Conservation (phyloP, 2,888 invertebrate genomes). For the Nebria salina region DNA sequence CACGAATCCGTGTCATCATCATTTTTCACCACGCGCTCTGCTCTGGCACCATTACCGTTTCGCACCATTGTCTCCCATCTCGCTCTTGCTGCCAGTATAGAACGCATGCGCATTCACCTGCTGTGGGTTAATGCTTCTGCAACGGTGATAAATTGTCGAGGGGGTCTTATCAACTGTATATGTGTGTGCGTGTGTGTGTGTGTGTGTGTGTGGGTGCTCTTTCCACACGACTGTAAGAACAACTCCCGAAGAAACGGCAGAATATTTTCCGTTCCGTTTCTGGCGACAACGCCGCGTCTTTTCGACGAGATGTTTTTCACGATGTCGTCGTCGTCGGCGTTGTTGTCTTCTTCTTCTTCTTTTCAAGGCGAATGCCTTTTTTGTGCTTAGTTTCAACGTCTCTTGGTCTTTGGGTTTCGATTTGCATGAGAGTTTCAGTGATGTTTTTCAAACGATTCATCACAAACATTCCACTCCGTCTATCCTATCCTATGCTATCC, state of each 20-base stretch:
- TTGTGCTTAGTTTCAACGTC: constrained; percentile 43
- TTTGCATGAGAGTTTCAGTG: constrained; percentile 41
- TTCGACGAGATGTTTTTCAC: constrained; percentile 34
- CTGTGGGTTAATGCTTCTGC: constrained; percentile 62
- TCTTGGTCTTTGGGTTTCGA: constrained; percentile 27
- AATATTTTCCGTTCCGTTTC: constrained; percentile 48
- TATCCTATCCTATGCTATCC: not conserved
- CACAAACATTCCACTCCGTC: constrained; percentile 31
- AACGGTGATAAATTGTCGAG: constrained; percentile 62
- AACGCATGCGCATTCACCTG: constrained; percentile 56
- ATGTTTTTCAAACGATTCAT: constrained; percentile 42
- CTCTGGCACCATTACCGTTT: constrained; percentile 60
- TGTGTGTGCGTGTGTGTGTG: not conserved
- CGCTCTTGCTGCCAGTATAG: constrained; percentile 2
- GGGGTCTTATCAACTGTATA: constrained; percentile 60
- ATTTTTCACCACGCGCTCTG: constrained; percentile 59
- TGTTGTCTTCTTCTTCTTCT: constrained; percentile 38
- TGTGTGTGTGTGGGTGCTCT: constrained; percentile 47
- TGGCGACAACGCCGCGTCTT: constrained; percentile 5
- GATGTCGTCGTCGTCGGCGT: constrained; percentile 44
- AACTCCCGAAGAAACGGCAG: constrained; percentile 52
- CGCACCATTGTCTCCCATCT: constrained; percentile 59
- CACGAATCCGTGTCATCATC: constrained; percentile 61
- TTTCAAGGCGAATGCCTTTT: constrained; percentile 35
- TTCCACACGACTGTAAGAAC: constrained; percentile 8